Conservation (phyloP, 2,113 vertebrate species). For the Meleagris gallopavo region DNA sequence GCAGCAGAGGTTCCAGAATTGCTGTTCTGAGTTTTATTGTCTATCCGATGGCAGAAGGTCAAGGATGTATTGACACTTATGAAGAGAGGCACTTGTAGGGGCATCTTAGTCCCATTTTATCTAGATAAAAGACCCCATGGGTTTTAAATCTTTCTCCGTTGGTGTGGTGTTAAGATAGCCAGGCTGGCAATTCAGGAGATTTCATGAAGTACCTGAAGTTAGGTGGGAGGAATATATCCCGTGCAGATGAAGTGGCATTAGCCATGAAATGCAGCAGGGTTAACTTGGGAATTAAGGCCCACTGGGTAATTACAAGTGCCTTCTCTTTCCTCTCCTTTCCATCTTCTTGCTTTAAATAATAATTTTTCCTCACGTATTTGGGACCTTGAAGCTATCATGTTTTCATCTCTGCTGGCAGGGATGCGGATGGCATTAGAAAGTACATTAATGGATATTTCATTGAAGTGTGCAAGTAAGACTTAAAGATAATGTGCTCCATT, state of each 20-base stretch:
- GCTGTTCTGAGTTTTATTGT: not conserved
- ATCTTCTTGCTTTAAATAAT: not conserved
- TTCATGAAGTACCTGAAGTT: not conserved
- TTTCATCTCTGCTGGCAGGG: not conserved
- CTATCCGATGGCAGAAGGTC: not conserved
- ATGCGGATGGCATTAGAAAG: not conserved
- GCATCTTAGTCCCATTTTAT: not conserved
- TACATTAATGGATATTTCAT: not conserved
- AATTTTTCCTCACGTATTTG: not conserved
- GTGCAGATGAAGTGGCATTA: not conserved
- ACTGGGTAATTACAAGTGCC: not conserved
- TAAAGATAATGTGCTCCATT: slow-evolving; percentile 4
- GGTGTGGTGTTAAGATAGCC: not conserved
- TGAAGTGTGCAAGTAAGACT: slow-evolving; percentile 2
- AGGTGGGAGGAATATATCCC: not conserved
- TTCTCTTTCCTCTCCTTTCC: not conserved
- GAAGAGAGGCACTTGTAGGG: not conserved
- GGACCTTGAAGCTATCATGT: not conserved
- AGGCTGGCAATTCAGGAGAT: not conserved
- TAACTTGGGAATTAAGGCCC: not conserved
- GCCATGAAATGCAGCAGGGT: not conserved
- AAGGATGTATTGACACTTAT: not conserved
- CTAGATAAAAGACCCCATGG: not conserved
- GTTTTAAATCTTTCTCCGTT: not conserved
- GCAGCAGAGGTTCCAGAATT: not conserved